These are phyloP conservation scores for Tineola bisselliella DNA, from an alignment of 2,888 invertebrate genomes.

Conservation along the genomic window DNA sequence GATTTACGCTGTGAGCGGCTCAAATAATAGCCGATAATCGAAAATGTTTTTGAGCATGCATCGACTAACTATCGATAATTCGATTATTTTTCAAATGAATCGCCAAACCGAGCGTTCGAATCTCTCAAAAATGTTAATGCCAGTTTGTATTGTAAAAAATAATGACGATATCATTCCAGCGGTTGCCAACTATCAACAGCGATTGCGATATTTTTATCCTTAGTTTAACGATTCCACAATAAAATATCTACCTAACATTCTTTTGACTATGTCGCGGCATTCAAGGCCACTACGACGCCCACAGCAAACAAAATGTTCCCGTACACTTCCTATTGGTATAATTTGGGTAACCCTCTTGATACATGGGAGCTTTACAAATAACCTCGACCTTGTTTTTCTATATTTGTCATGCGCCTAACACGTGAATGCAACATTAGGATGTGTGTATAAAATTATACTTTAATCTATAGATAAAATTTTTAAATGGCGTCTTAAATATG, in stretches of 20 bases:
- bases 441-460: no score
- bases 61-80: no score
- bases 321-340: conserved; percentile 34
- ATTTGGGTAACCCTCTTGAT: conserved; percentile 1
- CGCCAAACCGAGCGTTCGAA: no score
- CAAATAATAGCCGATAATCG: no score
- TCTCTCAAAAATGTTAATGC: no score
- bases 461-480: no score
- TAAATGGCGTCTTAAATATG: no score
- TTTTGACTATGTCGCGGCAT: not conserved
- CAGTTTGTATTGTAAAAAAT: not conserved
- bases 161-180: not conserved
- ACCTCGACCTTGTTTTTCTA: not conserved
- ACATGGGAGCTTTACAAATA: not conserved
- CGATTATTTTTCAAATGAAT: no score
- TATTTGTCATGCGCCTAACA: not conserved
- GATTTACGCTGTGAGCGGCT: no score
- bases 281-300: conserved; percentile 25
- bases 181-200: not conserved
- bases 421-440: not conserved
- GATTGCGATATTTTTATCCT: not conserved
- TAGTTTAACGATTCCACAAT: not conserved
- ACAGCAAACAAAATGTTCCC: conserved; percentile 36
- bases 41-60: no score
- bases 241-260: not conserved